Evolutionary conservation across 1,140 invertebrate genomes (phyloP).

Genomic region (Scaptomyza graminum): DNA sequence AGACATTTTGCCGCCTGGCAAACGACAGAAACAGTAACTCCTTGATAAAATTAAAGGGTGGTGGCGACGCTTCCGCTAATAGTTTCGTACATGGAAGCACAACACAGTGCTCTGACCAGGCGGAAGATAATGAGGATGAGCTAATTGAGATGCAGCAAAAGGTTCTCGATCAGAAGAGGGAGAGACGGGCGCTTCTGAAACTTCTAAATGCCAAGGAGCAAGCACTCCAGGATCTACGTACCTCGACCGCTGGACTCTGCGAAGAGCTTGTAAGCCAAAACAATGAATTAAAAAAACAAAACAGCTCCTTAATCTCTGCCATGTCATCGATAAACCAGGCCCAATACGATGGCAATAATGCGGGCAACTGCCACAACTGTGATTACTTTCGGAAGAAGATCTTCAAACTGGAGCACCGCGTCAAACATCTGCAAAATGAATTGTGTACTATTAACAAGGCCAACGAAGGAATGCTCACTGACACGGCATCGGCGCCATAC

Average conservation of each 20-base stretch:
- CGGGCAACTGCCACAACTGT: slow-evolving; percentile 24
- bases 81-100: slow-evolving; percentile 14
- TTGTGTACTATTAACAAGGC: not conserved
- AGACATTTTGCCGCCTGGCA: slow-evolving; percentile 33
- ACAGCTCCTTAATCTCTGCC: slow-evolving; percentile 23
- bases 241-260: slow-evolving; percentile 30
- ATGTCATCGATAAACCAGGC: slow-evolving; percentile 2
- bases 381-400: slow-evolving; percentile 21
- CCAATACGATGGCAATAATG: no score
- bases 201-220: slow-evolving; percentile 39
- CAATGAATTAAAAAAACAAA: slow-evolving; percentile 36
- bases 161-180: slow-evolving; percentile 65
- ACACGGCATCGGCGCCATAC: not conserved
- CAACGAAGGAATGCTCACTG: no score
- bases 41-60: not conserved
- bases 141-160: slow-evolving; percentile 68
- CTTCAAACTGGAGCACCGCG: slow-evolving; percentile 13
- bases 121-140: slow-evolving; percentile 58
- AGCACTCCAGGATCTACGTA: slow-evolving; percentile 32
- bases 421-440: slow-evolving; percentile 12
- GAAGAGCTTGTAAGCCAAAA: slow-evolving; percentile 42
- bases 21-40: not conserved
- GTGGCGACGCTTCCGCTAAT: not conserved
- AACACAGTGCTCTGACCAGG: slow-evolving; percentile 13
- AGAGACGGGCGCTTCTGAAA: slow-evolving; percentile 51